Base-by-base conservation (phyloP, 2,888 invertebrate species). In the Ceraclea dissimilis region DNA sequence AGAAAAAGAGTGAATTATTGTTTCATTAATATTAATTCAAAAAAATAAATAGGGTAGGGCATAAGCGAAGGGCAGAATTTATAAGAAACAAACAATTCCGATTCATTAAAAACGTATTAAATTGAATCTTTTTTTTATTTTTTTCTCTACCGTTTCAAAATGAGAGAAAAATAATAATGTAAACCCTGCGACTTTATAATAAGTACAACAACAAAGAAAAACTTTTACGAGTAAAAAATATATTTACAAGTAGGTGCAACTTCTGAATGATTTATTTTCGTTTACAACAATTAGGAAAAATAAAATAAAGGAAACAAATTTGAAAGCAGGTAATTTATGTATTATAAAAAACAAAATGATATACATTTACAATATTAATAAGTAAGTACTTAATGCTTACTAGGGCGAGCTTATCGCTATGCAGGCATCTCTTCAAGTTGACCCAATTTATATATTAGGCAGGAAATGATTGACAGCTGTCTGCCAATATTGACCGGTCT, bases 101-200 rank as follows among this genome's bases (percentile, higher is more conserved):
- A 39, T 39, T 39, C 39, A 39, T 39, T 39, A 39, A 39, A 39
- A 39, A 39, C 39, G 39, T 39, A 39, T 39, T 39, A 39, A 39
- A 39, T 39, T 39, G 13, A 39, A 39, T 39, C 4, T 39, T n/a
- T 39, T 39, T 16, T 11, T 6, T 31, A 11, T 31, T 31, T 31
- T 31, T 31, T 31, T 31, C 11, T 31, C 11, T 26, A 26, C 26
- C 26, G 10, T 26, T 26, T 10, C 10, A 4, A 26, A 26, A 26
- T 26, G 26, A 26, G 10, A 26, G 10, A 26, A 26, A 10, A 26
- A 26, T 26, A 26, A 26, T 4, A 39, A 39, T n/a, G 16, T 16
- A 39, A 39, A 39, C 39, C 4, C 11, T 31, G 31, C 31, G 6
- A 6, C 31, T 8, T 8, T 11, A 31, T n/a, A 31, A 31, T 31